Evolutionary conservation across 1,140 invertebrate species (phyloP), one percentile per base, ranked within the genome.

Genomic region (Ceratosolen fusciceps): DNA sequence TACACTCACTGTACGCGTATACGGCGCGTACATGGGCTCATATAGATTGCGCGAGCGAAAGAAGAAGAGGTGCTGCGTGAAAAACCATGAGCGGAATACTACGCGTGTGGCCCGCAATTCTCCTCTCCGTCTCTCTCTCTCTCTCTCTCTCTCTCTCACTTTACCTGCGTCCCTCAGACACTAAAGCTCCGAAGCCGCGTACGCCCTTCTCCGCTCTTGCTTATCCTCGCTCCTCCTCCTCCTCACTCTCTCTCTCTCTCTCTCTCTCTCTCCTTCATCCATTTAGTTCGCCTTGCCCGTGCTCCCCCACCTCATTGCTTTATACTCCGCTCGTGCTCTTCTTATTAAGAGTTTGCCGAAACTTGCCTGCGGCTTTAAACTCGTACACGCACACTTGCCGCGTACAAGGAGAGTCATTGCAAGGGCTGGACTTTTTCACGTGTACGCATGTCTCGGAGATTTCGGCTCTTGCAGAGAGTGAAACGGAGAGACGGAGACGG

Each of bases 71-170:
- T 21, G 37, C 76, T 80, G 70, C 49, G 73, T 80, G 82, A 83
- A 84, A 83, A 84, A 83, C 52, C 75, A 73, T 67, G 79, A 81
- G 74, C 39, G 72, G 70, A 76, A 74, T 65, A 67, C 82, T 78
- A 73, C 67, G 80, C 79, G 80, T 83, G 80, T 83, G 83, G 81
- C 78, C 81, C 39, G 62, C 24, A 49, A 71, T 77, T 71, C 43
- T 37, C n/a, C 75, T 43, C 39, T 24, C 52, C 39, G 26, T 49
- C 16, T 5, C 49, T 16, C 60, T 37, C 70, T 29, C 74, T 47
- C 56, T 16, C 54, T 65, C 31, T 52, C 56, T 8, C 34, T 24
- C 29, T 21, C 49, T 9, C 49, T 12, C 49, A 21, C 49, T 19
- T 52, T 52, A 9, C 19, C 2, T 52, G 2, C 49, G 3, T 16